A percentile compares a stretch with the other conserved stretches of the same genome.
Evolutionary conservation across 2,888 invertebrate species (phyloP).

Genomic region (Alloplasta piceator): DNA sequence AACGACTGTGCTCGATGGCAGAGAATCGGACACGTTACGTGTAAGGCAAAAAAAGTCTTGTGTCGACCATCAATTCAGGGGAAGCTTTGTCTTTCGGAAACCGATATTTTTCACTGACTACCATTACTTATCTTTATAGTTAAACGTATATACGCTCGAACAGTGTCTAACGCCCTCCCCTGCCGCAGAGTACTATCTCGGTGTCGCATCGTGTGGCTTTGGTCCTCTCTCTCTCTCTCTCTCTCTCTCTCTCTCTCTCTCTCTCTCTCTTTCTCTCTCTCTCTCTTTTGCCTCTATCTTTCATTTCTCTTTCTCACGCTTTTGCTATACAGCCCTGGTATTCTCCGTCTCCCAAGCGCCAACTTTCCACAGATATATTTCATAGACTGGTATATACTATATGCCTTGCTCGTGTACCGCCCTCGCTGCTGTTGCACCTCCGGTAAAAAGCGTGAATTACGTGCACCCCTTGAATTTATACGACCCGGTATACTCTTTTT

Average conservation of each 20-base stretch:
- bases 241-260: not conserved
- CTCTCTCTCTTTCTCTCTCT: not conserved
- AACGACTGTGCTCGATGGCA: not conserved
- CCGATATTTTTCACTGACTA: conserved; percentile 54
- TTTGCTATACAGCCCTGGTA: not conserved
- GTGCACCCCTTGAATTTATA: conserved; percentile 63
- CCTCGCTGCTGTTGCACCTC: conserved; percentile 47
- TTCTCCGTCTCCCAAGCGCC: conserved; percentile 46
- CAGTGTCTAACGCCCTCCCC: conserved; percentile 26
- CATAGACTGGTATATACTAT: conserved; percentile 47
- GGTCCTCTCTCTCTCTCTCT: conserved; percentile 40
- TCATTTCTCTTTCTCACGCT: not conserved
- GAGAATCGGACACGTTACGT: not conserved
- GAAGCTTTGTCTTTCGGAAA: conserved; percentile 59
- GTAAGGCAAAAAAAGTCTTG: not conserved
- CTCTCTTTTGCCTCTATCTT: not conserved
- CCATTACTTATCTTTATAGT: conserved; percentile 64
- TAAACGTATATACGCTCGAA: conserved; percentile 52
- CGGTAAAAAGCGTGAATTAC: conserved; percentile 64
- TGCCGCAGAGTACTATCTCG: conserved; percentile 41
- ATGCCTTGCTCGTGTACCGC: conserved; percentile 40
- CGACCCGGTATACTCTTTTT: conserved; percentile 48
- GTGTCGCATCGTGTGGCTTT: conserved; percentile 51
- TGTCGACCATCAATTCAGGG: conserved; percentile 23
- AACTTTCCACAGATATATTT: conserved; percentile 58